Evolutionary conservation across 2,113 vertebrate genomes (phyloP).

Genomic region (Hemibagrus wyckioides): DNA sequence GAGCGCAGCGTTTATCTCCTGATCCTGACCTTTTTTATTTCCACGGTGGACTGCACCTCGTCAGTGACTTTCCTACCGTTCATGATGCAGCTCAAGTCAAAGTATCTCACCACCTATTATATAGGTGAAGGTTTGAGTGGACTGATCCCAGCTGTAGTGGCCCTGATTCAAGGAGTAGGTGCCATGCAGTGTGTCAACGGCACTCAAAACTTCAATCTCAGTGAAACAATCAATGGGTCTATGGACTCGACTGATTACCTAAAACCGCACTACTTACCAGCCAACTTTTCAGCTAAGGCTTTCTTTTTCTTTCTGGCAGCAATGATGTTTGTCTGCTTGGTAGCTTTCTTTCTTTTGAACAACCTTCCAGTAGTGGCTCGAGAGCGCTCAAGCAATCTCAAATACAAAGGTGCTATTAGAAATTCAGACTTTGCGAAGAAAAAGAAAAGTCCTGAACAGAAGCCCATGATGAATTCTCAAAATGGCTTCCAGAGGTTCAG

Average conservation of each 20-base stretch:
- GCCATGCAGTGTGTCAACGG: constrained; percentile 70
- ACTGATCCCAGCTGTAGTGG: constrained; percentile 76
- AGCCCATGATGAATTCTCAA: constrained; percentile 61
- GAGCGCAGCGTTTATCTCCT: constrained; percentile 73
- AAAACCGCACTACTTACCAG: constrained; percentile 63
- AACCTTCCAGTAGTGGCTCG: constrained; percentile 64
- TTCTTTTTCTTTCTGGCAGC: constrained; percentile 79
- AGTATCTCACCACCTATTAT: constrained; percentile 79
- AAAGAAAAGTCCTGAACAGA: constrained; percentile 56
- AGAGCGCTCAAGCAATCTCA: constrained; percentile 47
- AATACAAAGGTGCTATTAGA: constrained; percentile 34
- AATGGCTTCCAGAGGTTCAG: constrained; percentile 5
- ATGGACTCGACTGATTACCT: background rate
- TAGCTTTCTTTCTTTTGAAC: constrained; percentile 77
- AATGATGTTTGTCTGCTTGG: constrained; percentile 77
- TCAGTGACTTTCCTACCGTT: constrained; percentile 85
- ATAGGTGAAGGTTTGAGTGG: constrained; percentile 82
- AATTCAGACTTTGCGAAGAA: background rate
- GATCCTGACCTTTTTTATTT: constrained; percentile 75
- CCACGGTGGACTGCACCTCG: constrained; percentile 81
- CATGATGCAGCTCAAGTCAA: constrained; percentile 73
- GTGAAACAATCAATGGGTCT: constrained; percentile 31
- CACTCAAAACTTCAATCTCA: constrained; percentile 55
- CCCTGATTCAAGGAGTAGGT: constrained; percentile 77
- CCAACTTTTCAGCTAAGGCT: constrained; percentile 71